Evolutionary conservation across 1,140 invertebrate species (phyloP).

Genomic region (Drosophila virilis): DNA sequence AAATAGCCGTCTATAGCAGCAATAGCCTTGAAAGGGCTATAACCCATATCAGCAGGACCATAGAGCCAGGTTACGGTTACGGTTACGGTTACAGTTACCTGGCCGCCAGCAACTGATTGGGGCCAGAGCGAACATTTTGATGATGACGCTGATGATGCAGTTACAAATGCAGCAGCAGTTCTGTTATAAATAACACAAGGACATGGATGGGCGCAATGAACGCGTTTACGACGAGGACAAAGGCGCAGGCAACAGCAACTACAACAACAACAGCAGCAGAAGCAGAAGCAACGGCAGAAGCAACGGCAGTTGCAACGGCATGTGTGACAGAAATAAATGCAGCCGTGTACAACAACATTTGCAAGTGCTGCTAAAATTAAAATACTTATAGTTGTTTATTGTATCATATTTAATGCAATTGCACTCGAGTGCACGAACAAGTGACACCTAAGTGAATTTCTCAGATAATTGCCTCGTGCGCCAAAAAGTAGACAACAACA

Average conservation of each 20-base stretch:
- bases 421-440: constrained; percentile 36
- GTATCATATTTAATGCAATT: constrained; percentile 76
- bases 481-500: constrained; percentile 41
- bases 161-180: constrained; percentile 56
- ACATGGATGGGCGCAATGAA: constrained; percentile 72
- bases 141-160: constrained; percentile 40
- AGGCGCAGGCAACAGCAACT: constrained; percentile 27
- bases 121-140: constrained; percentile 21
- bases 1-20: constrained; percentile 42
- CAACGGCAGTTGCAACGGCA: constrained; percentile 16
- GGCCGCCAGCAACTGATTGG: constrained; percentile 45
- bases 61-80: constrained; percentile 16
- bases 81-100: background rate
- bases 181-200: constrained; percentile 78
- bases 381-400: constrained; percentile 36
- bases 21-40: constrained; percentile 46
- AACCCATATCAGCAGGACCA: constrained; percentile 16
- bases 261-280: constrained; percentile 32
- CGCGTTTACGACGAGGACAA: constrained; percentile 56
- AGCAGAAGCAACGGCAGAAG: constrained; percentile 17
- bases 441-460: constrained; percentile 69
- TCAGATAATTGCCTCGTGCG: constrained; percentile 50
- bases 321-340: constrained; percentile 59
- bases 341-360: constrained; percentile 32
- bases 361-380: constrained; percentile 58